phyloP scores from a whole-genome alignment of 2,888 invertebrate genomes.

The Epistrophe grossulariae region DNA sequence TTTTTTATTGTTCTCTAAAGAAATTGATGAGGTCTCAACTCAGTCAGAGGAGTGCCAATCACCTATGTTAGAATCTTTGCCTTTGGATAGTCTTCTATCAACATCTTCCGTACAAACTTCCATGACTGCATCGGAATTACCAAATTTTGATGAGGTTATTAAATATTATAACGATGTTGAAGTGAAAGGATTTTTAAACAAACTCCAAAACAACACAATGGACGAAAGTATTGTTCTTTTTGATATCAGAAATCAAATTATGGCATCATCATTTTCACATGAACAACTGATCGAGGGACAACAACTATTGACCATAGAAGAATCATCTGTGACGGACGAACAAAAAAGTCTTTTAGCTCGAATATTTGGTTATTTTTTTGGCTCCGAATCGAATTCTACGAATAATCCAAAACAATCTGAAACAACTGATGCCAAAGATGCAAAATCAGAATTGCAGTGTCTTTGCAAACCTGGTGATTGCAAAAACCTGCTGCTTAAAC shows the following conservation, averaged over 20 bases:
- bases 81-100: slow-evolving; percentile 35
- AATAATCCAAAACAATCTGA: slow-evolving; percentile 69
- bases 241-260: slow-evolving; percentile 79
- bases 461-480: slow-evolving; percentile 80
- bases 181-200: slow-evolving; percentile 37
- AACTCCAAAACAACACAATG: slow-evolving; percentile 35
- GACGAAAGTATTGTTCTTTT: slow-evolving; percentile 81
- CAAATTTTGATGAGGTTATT: slow-evolving; percentile 60
- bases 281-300: background rate
- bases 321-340: slow-evolving; percentile 21
- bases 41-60: slow-evolving; percentile 30
- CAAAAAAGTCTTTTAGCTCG: slow-evolving; percentile 56
- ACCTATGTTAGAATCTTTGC: slow-evolving; percentile 31
- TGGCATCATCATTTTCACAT: background rate
- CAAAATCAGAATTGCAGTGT: slow-evolving; percentile 78
- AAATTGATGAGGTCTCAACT: slow-evolving; percentile 1
- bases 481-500: slow-evolving; percentile 81
- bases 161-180: slow-evolving; percentile 41
- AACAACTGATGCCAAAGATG: slow-evolving; percentile 40
- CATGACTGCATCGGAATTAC: slow-evolving; percentile 34
- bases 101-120: slow-evolving; percentile 28
- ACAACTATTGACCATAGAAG: slow-evolving; percentile 5
- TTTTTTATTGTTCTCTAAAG: slow-evolving; percentile 78
- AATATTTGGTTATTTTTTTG: slow-evolving; percentile 81
- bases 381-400: slow-evolving; percentile 74